These are phyloP conservation scores for Amphimallon solstitiale DNA, from an alignment of 2,888 invertebrate genomes.

Conservation along the genomic window DNA sequence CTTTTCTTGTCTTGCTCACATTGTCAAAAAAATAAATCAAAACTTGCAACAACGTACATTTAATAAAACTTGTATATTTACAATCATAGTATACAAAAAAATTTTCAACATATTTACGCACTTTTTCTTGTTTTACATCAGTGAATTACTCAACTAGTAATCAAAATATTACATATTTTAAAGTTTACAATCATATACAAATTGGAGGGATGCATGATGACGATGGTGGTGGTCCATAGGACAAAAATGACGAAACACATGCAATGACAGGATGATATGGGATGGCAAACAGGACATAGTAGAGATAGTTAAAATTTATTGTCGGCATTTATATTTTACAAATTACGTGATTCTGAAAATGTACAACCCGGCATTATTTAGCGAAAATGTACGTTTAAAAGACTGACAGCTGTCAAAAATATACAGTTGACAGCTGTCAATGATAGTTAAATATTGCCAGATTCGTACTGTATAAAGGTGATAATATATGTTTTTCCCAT, in stretches of 20 bases:
- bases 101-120: not conserved
- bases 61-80: slow-evolving; percentile 10
- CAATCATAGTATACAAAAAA: slow-evolving; percentile 17
- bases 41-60: slow-evolving; percentile 7
- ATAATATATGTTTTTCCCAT: not conserved
- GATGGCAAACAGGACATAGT: not conserved
- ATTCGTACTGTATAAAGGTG: not conserved
- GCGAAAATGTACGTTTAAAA: not conserved
- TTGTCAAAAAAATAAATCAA: slow-evolving; percentile 1
- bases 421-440: too few relatives aligned
- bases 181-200: not conserved
- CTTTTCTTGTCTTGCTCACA: not conserved
- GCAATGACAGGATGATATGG: not conserved
- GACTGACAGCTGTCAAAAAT: not conserved
- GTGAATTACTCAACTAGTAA: not conserved
- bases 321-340: slow-evolving; percentile 5
- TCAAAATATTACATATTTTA: slow-evolving; percentile 3
- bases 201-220: not conserved
- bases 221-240: too few relatives aligned
- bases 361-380: not conserved
- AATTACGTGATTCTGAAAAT: not conserved
- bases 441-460: too few relatives aligned
- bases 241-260: too few relatives aligned
- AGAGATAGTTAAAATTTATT: not conserved
- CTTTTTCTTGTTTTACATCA: too few relatives aligned